Percentiles rank a stretch among this genome's conserved stretches.
Conservation (phyloP, 2,797 vertebrate genomes). For the Helarctos malayanus region DNA sequence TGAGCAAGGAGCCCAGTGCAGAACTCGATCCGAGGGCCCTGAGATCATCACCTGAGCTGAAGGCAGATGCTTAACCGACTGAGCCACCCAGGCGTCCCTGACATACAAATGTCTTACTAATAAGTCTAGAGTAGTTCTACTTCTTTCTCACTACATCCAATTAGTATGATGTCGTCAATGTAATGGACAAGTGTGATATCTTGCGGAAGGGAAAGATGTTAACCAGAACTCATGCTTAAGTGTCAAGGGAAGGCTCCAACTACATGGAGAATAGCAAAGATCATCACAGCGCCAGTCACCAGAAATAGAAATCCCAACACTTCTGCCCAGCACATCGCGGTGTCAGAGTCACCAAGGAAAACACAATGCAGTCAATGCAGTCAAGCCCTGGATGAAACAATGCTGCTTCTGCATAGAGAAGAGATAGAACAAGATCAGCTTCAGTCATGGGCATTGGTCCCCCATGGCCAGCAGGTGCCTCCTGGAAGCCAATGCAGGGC, state of each 20-base stretch:
- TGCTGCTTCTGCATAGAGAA: background rate
- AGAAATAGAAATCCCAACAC: background rate
- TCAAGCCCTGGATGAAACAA: background rate
- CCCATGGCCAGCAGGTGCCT: background rate
- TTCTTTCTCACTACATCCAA: background rate
- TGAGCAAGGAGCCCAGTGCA: no score
- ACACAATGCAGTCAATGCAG: background rate
- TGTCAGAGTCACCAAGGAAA: background rate
- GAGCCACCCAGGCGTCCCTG: no score
- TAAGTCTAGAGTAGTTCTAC: background rate
- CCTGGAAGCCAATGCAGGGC: background rate
- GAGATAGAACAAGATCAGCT: background rate
- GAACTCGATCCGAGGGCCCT: no score
- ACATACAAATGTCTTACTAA: background rate
- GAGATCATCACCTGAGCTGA: no score
- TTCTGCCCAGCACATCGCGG: background rate
- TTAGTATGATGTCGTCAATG: background rate
- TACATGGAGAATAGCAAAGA: background rate
- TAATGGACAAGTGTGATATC: background rate
- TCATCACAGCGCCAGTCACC: background rate
- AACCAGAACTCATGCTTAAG: background rate
- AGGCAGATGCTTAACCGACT: no score
- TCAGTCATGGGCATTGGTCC: background rate
- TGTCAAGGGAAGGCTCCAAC: background rate
- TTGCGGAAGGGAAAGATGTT: background rate